These are phyloP conservation scores for Bursaphelenchus okinawaensis DNA, from an alignment of 2,888 invertebrate species.

Conservation along the genomic window DNA sequence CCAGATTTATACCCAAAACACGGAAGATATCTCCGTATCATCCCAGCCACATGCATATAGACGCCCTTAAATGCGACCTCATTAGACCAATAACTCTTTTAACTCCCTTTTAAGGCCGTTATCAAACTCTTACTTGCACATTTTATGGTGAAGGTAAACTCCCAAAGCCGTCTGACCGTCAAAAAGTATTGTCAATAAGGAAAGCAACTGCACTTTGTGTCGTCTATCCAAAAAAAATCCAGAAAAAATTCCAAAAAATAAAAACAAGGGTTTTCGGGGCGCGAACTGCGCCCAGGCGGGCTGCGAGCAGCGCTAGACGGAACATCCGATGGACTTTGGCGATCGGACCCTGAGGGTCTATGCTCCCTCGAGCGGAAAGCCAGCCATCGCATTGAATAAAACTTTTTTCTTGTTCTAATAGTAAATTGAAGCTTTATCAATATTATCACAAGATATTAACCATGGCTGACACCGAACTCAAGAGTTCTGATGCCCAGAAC, in stretches of 20 bases:
- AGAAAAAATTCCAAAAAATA: background rate
- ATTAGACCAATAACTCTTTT: no score
- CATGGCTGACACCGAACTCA: background rate
- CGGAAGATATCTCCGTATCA: no score
- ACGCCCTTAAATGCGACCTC: no score
- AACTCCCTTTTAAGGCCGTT: no score
- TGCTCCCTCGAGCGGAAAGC: background rate
- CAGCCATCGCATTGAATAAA: background rate
- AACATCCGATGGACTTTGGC: background rate
- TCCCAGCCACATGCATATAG: no score
- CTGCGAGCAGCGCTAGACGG: background rate
- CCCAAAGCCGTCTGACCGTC: background rate
- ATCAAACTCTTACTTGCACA: no score
- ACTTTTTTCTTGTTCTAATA: background rate
- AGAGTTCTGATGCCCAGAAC: background rate
- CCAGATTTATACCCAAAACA: no score
- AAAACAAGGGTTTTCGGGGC: background rate
- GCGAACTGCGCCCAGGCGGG: background rate
- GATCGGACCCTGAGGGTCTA: background rate
- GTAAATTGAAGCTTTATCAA: background rate
- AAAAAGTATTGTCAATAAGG: background rate
- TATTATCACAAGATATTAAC: background rate
- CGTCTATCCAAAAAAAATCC: background rate
- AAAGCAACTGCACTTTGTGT: background rate
- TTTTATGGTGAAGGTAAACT: background rate